phyloP scores from a whole-genome alignment of 2,113 vertebrate species.

The Budorcas taxicolor region DNA sequence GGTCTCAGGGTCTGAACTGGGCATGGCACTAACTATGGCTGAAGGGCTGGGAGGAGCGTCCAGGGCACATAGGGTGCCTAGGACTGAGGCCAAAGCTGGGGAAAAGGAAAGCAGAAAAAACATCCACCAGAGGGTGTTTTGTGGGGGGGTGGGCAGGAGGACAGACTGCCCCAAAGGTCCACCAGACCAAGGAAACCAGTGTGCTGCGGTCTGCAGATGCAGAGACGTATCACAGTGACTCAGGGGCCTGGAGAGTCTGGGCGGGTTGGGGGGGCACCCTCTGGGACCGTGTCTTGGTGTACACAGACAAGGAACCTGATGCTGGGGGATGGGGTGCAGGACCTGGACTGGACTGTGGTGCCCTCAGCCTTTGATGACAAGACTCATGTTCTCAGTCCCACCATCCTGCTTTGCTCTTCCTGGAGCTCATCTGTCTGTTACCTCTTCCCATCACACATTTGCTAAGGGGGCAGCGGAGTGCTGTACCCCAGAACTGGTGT shows the following conservation, averaged over 20 bases:
- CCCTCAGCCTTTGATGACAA: background rate
- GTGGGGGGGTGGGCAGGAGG: background rate
- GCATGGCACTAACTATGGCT: background rate
- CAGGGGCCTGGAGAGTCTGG: background rate
- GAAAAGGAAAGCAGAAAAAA: background rate
- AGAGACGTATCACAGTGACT: background rate
- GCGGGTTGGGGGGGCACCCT: fast-evolving
- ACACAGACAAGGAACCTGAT: background rate
- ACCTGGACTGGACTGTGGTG: background rate
- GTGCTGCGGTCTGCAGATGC: background rate
- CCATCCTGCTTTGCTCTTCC: background rate
- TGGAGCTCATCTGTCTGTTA: background rate
- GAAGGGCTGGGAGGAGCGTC: background rate
- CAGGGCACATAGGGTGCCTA: background rate
- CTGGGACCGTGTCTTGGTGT: background rate
- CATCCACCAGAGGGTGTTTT: background rate
- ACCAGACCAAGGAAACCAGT: background rate
- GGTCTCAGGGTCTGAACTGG: background rate
- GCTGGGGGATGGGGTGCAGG: background rate
- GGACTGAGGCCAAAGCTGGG: background rate
- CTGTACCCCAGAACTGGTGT: background rate
- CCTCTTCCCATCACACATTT: background rate
- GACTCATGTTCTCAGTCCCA: background rate
- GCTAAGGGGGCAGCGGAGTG: background rate
- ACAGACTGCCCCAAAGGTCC: background rate